A percentile compares a stretch with the other conserved stretches of the same genome.
Evolutionary conservation across 2,797 vertebrate genomes (phyloP).

Genomic region (Serranus cabrilla): DNA sequence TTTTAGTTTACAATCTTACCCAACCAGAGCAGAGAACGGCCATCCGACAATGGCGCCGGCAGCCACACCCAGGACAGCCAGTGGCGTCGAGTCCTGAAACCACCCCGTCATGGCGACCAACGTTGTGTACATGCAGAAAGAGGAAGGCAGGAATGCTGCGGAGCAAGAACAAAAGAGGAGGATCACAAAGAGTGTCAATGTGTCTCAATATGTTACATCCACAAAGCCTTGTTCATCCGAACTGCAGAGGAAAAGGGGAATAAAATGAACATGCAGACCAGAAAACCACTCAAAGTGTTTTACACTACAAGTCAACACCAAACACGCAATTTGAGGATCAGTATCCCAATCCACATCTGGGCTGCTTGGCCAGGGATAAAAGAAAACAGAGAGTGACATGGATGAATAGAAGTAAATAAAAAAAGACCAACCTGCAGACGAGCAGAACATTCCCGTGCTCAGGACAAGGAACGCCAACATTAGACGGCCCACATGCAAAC

Average conservation of each 20-base stretch:
- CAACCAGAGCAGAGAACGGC: slow-evolving; percentile 95
- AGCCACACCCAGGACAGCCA: slow-evolving; percentile 93
- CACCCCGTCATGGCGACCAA: slow-evolving; percentile 97
- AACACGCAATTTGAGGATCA: too few species aligned
- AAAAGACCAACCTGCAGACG: slow-evolving; percentile 91
- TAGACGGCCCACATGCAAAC: slow-evolving; percentile 95
- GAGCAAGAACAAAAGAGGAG: slow-evolving; percentile 19
- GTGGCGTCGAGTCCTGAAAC: slow-evolving; percentile 93
- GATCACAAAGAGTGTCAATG: background rate
- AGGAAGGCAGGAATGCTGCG: slow-evolving; percentile 96
- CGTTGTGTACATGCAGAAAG: slow-evolving; percentile 98
- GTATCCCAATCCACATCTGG: too few species aligned
- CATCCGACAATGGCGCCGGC: slow-evolving; percentile 94
- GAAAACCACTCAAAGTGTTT: too few species aligned
- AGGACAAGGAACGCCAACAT: slow-evolving; percentile 97
- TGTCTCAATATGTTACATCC: background rate
- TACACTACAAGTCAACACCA: too few species aligned
- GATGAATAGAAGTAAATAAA: background rate
- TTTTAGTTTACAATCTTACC: slow-evolving; percentile 83
- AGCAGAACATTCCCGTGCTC: slow-evolving; percentile 98
- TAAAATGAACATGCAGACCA: background rate
- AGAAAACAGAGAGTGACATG: background rate
- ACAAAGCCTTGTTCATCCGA: background rate
- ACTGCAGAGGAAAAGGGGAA: background rate
- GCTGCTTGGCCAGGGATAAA: too few species aligned